These are phyloP conservation scores for human DNA, from an alignment of 2,113 vertebrate genomes.

Conservation along the genomic window GRCh38 chr17:72854001-72854500, in stretches of 20 bases:
- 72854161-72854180: background rate
- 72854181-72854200: background rate
- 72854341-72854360: background rate
- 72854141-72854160: background rate
- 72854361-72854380: background rate
- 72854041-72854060: background rate
- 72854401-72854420: background rate
- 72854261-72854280: background rate
- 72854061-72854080: accelerated
- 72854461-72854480: background rate
- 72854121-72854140: background rate
- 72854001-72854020: background rate
- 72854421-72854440: background rate
- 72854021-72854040: no score
- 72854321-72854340: no score
- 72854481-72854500: background rate
- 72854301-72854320: accelerated
- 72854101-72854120: no score
- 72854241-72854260: background rate
- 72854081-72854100: background rate
- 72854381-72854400: no score
- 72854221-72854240: background rate
- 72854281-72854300: background rate
- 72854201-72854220: background rate
- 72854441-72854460: accelerated